These are phyloP conservation scores for Heliconius hewitsoni DNA, from an alignment of 1,140 invertebrate genomes.

Conservation along the genomic window DNA sequence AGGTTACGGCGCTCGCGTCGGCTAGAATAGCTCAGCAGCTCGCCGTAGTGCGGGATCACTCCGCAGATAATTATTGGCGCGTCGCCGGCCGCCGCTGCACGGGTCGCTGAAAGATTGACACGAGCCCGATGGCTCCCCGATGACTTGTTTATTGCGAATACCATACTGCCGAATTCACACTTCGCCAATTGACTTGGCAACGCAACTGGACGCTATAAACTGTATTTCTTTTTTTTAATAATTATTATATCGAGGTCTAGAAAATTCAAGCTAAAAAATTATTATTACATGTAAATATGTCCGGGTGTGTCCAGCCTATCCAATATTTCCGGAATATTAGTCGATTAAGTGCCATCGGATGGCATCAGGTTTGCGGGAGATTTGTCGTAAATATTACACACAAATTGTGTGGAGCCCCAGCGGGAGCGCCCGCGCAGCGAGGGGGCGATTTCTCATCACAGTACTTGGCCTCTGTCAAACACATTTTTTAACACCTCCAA, in stretches of 20 bases:
- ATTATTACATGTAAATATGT: background rate
- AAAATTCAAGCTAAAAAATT: background rate
- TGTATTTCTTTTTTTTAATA: background rate
- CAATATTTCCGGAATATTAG: constrained; percentile 40
- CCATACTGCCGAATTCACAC: constrained; percentile 49
- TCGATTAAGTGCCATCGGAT: constrained; percentile 52
- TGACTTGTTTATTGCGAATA: constrained; percentile 61
- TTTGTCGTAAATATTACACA: constrained; percentile 75
- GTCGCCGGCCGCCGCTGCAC: constrained; percentile 52
- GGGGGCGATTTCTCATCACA: constrained; percentile 77
- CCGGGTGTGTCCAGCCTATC: background rate
- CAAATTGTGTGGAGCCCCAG: constrained; percentile 71
- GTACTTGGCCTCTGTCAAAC: constrained; percentile 72
- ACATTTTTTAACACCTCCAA: constrained; percentile 79
- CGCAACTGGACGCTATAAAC: background rate
- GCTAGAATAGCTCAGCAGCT: constrained; percentile 43
- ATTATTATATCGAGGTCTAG: background rate
- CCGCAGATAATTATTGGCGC: constrained; percentile 71
- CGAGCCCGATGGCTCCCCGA: constrained; percentile 48
- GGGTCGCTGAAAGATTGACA: constrained; percentile 70
- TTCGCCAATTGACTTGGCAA: constrained; percentile 50
- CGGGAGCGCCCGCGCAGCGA: constrained; percentile 71
- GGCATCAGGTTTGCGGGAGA: constrained; percentile 62
- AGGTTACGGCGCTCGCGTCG: constrained; percentile 37
- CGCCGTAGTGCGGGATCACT: constrained; percentile 55